These are phyloP conservation scores for Eulimnadia texana DNA, from an alignment of 1,140 invertebrate species.

Conservation along the genomic window DNA sequence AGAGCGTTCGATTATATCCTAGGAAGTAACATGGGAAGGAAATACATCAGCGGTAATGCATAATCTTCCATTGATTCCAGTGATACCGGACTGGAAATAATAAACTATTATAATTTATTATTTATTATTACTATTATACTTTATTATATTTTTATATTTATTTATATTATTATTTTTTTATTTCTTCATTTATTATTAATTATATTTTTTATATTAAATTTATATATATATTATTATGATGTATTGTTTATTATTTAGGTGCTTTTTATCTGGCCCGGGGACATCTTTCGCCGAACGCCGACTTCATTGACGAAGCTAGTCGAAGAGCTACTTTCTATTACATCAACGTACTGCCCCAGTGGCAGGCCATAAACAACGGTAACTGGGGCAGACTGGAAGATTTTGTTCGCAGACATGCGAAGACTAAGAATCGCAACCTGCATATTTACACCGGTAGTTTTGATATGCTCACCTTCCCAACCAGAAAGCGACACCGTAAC, in stretches of 20 bases:
- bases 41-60: no score
- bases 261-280: conserved; percentile 16
- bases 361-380: conserved; percentile 38
- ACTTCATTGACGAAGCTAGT: conserved; percentile 13
- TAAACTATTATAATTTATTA: no score
- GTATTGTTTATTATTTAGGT: not conserved
- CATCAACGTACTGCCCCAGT: conserved; percentile 40
- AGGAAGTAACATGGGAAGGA: no score
- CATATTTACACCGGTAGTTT: conserved; percentile 8
- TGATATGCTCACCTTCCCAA: not conserved
- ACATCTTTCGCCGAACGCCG: conserved; percentile 17
- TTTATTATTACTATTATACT: no score
- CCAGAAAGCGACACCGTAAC: not conserved
- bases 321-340: conserved; percentile 25
- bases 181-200: no score
- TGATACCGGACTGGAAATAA: no score
- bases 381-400: conserved; percentile 35
- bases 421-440: not conserved
- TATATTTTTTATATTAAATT: not conserved
- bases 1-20: no score
- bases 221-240: not conserved
- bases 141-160: no score
- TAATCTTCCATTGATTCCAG: no score
- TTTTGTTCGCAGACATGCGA: no score
- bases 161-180: no score